Evolutionary conservation across 1,140 invertebrate species (phyloP), one percentile per base, ranked within the genome.

Genomic region (Apolygus lucorum): DNA sequence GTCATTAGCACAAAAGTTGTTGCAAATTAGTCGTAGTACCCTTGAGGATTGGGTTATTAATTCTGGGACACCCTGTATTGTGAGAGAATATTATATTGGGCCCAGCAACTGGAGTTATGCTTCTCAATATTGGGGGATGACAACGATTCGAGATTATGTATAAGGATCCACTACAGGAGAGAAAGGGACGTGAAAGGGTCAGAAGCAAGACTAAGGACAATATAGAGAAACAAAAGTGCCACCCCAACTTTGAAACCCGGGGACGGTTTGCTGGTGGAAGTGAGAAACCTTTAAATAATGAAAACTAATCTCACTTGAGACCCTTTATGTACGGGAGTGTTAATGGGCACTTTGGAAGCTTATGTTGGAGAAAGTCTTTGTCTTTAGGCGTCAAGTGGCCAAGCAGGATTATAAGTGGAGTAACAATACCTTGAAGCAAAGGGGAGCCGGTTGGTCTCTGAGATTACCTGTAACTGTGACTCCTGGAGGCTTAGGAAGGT

Each of bases 391-490:
- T 59, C 54, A 59, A 59, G 54, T 59, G 54, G 22, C 54, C 54
- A 13, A 59, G 54, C 8, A 59, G 54, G 54, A 59, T 59, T 59
- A 59, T 59, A 59, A 59, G 54, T 59, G 54, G 54, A 59, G 54
- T 59, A 59, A 59, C 54, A 59, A 59, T 59, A 59, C 13, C 54
- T 59, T 11, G 54, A 4, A 4, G 8, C 8, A 49, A 8, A 11
- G 54, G 22, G 13, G 11, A 24, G 8, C 13, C 22, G 4, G 22
- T 21, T 17, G 8, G 17, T 49, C 17, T 17, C 11, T 21, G 54
- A 59, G 54, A 59, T 59, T 59, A 59, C 54, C 54, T 59, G 54
- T 59, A 59, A 59, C 54, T 59, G 54, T 24, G 54, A 59, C 11
- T 59, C 54, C 22, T 59, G 54, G 22, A 59, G 54, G 54, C 54